Evolutionary conservation across 2,113 vertebrate species (phyloP).

Genomic region (Leucosticte australis): DNA sequence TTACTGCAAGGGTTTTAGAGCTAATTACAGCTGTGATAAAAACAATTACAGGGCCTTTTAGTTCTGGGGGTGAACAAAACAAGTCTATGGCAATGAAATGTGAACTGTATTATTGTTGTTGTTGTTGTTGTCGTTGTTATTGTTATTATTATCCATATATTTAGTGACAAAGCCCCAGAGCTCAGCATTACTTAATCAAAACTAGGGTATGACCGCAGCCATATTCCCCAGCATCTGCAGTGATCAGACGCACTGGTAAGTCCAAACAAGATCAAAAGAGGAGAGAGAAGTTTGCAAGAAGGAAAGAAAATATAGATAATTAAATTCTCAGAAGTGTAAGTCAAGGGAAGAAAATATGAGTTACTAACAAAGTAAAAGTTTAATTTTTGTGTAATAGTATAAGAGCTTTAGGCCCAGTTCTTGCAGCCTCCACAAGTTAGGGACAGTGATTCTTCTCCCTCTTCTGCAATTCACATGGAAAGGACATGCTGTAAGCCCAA

Average conservation of each 20-base stretch:
- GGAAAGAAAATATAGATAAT: not conserved
- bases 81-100: not conserved
- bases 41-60: not conserved
- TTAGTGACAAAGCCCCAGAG: not conserved
- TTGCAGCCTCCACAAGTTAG: not conserved
- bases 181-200: not conserved
- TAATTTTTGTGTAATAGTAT: not conserved
- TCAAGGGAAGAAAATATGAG: not conserved
- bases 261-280: not conserved
- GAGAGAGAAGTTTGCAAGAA: not conserved
- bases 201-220: not conserved
- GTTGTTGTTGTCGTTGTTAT: not conserved
- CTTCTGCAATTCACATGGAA: not conserved
- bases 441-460: not conserved
- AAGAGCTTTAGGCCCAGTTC: not conserved
- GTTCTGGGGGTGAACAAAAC: not conserved
- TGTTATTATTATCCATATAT: not conserved
- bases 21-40: not conserved
- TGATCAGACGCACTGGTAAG: not conserved
- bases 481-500: not conserved
- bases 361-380: not conserved
- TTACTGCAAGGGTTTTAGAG: not conserved
- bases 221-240: not conserved
- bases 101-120: not conserved
- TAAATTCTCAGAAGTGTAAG: not conserved